Evolutionary conservation across 2,797 vertebrate species (phyloP), one percentile per base, ranked within the genome.

Genomic region (Pseudochaenichthys georgianus): DNA sequence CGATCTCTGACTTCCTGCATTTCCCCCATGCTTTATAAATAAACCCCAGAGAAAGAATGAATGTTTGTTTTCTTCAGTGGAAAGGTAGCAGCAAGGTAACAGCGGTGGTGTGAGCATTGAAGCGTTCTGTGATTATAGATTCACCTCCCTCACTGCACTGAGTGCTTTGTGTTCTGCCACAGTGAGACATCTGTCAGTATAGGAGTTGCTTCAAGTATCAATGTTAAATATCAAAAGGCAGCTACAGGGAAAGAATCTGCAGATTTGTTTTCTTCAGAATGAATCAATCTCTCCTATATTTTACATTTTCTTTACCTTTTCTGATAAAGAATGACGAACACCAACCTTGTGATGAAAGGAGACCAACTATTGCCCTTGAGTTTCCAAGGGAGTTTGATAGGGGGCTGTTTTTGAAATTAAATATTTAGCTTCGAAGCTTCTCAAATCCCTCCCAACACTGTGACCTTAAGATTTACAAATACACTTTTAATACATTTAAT

Each of bases 71-170:
- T 5, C 21, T 48, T 46, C 21, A 62, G 23, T 9, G 41, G 28
- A 64, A 55, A 60, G 23, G 21, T 52, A 15, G 28, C 10, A 42
- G 11, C 38, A 45, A 64, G 47, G 64, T 28, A 43, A 17, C 21
- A 38, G 12, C 19, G 0, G 28, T 46, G 64, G 41, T 23, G 48
- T 3, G 55, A 59, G 47, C n/a, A 69, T n/a, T n/a, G 34, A 13
- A 48, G 64, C 9, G 12, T 51, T 64, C 52, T 59, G 62, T 74
- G 52, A 59, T 64, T 41, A 46, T 28, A 45, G 43, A 66, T 17
- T 51, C 3, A 3, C 34, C 51, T 61, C 45, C 57, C 42, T 77
- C 58, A 45, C n/a, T 66, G 50, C 65, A 54, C 13, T 43, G 60
- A 48, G 43, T 54, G 48, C 12, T 17, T 43, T 21, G 19, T 45